Evolutionary conservation across 2,888 invertebrate genomes (phyloP), one percentile per base, ranked within the genome.

Genomic region (Nomada ferruginata): DNA sequence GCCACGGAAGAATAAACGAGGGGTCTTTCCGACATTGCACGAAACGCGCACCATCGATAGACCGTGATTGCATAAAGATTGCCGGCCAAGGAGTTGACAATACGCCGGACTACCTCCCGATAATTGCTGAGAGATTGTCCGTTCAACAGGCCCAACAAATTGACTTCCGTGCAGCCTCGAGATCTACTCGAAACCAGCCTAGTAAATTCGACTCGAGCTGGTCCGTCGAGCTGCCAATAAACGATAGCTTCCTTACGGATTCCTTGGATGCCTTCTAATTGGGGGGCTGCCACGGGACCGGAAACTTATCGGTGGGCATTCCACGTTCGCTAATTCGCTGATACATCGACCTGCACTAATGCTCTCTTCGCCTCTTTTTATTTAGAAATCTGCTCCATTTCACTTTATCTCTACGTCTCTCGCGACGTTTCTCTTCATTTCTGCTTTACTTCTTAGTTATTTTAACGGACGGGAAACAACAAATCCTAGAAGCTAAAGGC

Each of bases 401-500:
- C 23, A 23, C 13, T 57, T 23, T 57, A 57, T 23, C 10, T 13
- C 57, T 20, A 13, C 2, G 57, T 9, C 57, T 9, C 57, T 13
- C n/a, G 26, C 71, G 3, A 11, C n/a, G 5, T 20, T 53, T 18
- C 36, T 23, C 15, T 52, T 36, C 18, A 15, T 4, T 29, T 26
- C 2, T 29, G 9, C 47, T 13, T 20, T 2, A 26, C 5, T 26
- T 42, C 44, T 18, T 7, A 50, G 18, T 4, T 36, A 53, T 53
- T 57, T 3, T 13, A 20, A 23, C 29, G 15, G 47, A 47, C 44
- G 61, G 60, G 63, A 63, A 68, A 50, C 53, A 47, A 64, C 82
- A 55, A 89, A 90, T 82, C 87, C 89, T 89, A 90, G 85, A 81
- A 85, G 81, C 26, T 26, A 26, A 26, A 26, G 26, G 2, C 26